Percentiles rank a stretch among this genome's conserved stretches.
These are phyloP conservation scores for Pseudoatta argentina DNA, from an alignment of 1,140 invertebrate species.

Conservation along the genomic window DNA sequence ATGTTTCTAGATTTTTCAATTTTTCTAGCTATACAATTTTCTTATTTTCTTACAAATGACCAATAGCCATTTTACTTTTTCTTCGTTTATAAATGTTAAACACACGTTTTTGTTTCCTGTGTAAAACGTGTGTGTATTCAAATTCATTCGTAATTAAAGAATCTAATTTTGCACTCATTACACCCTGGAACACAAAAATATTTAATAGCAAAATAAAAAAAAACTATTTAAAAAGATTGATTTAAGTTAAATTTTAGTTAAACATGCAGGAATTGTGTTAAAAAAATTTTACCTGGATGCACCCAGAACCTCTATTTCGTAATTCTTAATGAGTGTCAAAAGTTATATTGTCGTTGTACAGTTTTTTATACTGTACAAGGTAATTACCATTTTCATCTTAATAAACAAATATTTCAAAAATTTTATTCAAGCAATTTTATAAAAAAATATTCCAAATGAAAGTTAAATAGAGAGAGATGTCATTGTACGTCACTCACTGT, in stretches of 20 bases:
- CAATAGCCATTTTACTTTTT: background rate
- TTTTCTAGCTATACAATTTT: background rate
- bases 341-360: too few species aligned
- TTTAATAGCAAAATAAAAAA: background rate
- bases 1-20: background rate
- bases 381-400: too few species aligned
- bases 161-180: background rate
- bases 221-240: background rate
- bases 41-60: background rate
- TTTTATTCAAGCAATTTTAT: too few species aligned
- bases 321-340: too few species aligned
- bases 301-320: too few species aligned
- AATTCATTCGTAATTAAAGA: background rate
- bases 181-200: background rate
- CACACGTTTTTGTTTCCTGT: background rate
- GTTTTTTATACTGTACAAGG: too few species aligned
- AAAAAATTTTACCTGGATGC: too few species aligned
- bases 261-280: background rate
- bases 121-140: background rate
- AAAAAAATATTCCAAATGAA: too few species aligned
- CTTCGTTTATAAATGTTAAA: background rate
- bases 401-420: too few species aligned
- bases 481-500: too few species aligned
- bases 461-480: too few species aligned
- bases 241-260: background rate